phyloP scores from a whole-genome alignment of 2,797 vertebrate genomes.

The Pristis pectinata region DNA sequence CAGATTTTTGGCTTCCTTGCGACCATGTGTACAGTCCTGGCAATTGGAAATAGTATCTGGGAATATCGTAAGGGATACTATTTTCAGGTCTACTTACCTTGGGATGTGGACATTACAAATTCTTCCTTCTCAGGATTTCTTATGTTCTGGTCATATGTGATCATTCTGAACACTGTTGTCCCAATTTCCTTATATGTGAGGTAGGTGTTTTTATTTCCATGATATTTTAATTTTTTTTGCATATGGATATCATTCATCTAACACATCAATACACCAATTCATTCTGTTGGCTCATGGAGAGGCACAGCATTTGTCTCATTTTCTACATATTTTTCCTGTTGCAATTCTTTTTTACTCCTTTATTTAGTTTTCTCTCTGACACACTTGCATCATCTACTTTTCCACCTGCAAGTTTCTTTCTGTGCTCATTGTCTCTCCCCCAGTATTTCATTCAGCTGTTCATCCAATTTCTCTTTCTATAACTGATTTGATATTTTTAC shows the following conservation, averaged over 20 bases:
- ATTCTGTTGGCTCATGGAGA: background rate
- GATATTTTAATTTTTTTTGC: background rate
- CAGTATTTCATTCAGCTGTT: too few species aligned
- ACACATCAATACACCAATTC: too few species aligned
- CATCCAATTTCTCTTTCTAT: too few species aligned
- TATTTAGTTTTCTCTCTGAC: background rate
- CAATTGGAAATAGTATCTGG: slow-evolving; percentile 81
- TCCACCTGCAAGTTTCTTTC: background rate
- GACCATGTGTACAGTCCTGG: slow-evolving; percentile 72
- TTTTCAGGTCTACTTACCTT: slow-evolving; percentile 76
- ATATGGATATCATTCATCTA: background rate
- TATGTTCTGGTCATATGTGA: slow-evolving; percentile 89
- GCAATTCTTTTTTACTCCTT: background rate
- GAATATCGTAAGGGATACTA: slow-evolving; percentile 64
- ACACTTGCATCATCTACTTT: too few species aligned
- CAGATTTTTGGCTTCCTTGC: slow-evolving; percentile 85
- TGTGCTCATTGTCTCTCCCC: too few species aligned
- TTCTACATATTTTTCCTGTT: background rate
- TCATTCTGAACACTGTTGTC: slow-evolving; percentile 89
- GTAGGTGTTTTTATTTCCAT: slow-evolving; percentile 51
- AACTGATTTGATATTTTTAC: too few species aligned
- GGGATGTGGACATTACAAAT: slow-evolving; percentile 52
- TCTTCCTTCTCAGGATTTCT: slow-evolving; percentile 67
- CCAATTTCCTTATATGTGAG: slow-evolving; percentile 95
- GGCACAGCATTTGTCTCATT: background rate